Evolutionary conservation across 2,888 invertebrate species (phyloP).

Genomic region (Atethmia centrago): DNA sequence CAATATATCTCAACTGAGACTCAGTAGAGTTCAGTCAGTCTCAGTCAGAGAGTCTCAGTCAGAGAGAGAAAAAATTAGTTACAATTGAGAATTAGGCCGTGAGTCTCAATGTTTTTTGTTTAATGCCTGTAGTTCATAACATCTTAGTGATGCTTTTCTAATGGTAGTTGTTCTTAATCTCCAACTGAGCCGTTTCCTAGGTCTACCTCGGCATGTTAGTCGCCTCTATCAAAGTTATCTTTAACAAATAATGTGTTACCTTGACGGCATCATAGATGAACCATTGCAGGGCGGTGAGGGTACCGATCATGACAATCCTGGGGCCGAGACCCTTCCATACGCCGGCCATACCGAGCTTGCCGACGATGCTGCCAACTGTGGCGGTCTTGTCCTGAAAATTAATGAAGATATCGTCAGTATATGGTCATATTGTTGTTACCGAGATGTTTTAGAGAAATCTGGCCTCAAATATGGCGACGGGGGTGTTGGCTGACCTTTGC

Average conservation of each 20-base stretch:
- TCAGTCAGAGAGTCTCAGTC: too few relatives aligned
- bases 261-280: conserved; percentile 99
- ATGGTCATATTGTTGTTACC: background rate
- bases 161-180: background rate
- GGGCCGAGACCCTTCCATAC: conserved; percentile 97
- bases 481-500: too few relatives aligned
- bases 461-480: too few relatives aligned
- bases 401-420: background rate
- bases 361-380: conserved; percentile 86
- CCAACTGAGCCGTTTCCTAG: background rate
- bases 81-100: too few relatives aligned
- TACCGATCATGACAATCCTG: conserved; percentile 99
- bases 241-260: conserved; percentile 82
- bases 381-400: conserved; percentile 85
- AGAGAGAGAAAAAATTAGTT: too few relatives aligned
- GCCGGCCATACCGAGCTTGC: conserved; percentile 89
- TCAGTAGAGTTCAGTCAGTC: too few relatives aligned
- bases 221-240: background rate
- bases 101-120: too few relatives aligned
- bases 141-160: background rate
- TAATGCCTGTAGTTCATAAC: too few relatives aligned
- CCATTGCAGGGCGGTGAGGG: conserved; percentile 98
- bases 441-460: background rate
- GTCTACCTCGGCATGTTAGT: background rate
- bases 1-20: too few relatives aligned